These are phyloP conservation scores for Gymnogyps californianus DNA, from an alignment of 2,113 vertebrate genomes.

Conservation along the genomic window DNA sequence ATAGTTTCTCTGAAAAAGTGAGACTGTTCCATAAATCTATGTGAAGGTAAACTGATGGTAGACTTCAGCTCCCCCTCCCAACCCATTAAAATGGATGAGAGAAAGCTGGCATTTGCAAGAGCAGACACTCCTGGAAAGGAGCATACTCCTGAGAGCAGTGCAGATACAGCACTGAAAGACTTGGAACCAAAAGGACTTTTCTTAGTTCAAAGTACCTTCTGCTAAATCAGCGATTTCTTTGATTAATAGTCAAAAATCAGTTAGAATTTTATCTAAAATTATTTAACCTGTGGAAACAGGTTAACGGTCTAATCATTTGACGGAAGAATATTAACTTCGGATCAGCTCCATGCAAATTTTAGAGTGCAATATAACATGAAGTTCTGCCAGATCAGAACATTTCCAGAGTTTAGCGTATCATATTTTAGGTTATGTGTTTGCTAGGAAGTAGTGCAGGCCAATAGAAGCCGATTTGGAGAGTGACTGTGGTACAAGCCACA, in stretches of 20 bases:
- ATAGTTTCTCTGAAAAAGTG: not conserved
- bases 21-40: not conserved
- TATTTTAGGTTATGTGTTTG: not conserved
- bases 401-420: not conserved
- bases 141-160: not conserved
- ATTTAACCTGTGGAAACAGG: not conserved
- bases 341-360: not conserved
- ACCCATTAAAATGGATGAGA: not conserved
- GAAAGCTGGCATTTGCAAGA: not conserved
- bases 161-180: not conserved
- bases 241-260: not conserved
- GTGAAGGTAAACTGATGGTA: not conserved
- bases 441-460: not conserved
- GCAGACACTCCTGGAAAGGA: not conserved
- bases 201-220: not conserved
- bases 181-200: not conserved
- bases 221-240: not conserved
- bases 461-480: not conserved
- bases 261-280: not conserved
- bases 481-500: not conserved
- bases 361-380: not conserved
- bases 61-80: not conserved
- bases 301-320: not conserved
- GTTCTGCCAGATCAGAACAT: not conserved
- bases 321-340: not conserved